Conservation (phyloP, 2,888 invertebrate species). For the Rhodophaea formosa region DNA sequence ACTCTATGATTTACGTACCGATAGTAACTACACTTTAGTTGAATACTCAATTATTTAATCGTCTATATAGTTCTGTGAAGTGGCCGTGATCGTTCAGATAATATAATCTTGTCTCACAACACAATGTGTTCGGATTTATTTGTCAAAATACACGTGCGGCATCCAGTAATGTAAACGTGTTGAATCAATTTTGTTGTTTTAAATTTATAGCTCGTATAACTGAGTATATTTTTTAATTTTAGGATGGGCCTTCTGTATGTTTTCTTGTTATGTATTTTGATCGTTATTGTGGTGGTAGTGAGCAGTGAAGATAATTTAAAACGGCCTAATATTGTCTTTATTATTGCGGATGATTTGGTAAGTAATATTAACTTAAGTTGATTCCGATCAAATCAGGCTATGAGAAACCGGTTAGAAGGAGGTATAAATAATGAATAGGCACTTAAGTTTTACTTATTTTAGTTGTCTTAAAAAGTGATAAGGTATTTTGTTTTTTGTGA, state of each 20-base stretch:
- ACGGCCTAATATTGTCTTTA: conserved; percentile 87
- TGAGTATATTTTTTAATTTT: conserved; percentile 12
- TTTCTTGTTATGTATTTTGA: conserved; percentile 8
- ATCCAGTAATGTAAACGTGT: conserved; percentile 4
- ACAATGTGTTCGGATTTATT: neutral
- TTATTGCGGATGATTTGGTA: conserved; percentile 92
- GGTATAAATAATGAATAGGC: too few species aligned
- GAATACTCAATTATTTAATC: too few species aligned
- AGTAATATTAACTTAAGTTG: conserved; percentile 38
- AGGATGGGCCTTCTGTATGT: conserved; percentile 18
- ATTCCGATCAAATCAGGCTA: too few species aligned
- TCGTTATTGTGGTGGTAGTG: neutral
- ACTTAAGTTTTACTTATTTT: too few species aligned
- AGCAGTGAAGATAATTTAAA: conserved; percentile 17
- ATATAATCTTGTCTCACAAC: neutral
- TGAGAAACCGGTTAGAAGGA: too few species aligned
- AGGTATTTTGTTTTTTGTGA: too few species aligned
- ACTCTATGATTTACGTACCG: too few species aligned
- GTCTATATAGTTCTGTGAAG: neutral
- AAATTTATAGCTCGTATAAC: too few species aligned
- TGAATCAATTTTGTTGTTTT: neutral
- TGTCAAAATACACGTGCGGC: conserved; percentile 3
- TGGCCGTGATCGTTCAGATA: neutral
- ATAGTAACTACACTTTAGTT: too few species aligned
- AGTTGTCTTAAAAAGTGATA: too few species aligned